Evolutionary conservation across 2,797 vertebrate genomes (phyloP).

Genomic region (Eidolon dupreanum): DNA sequence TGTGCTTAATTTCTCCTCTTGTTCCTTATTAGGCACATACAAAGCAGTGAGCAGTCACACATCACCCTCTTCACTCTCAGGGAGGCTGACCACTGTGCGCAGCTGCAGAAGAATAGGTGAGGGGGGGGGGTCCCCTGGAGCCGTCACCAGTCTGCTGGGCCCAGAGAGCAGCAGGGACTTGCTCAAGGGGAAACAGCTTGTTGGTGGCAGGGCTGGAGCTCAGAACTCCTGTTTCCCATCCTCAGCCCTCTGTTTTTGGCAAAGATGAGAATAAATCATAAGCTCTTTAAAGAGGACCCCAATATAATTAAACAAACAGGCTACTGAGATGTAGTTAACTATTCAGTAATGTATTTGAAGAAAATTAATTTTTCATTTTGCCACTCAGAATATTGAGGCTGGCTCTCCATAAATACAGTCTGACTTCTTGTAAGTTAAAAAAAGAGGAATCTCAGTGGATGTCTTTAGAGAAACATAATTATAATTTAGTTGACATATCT

Average conservation of each 20-base stretch:
- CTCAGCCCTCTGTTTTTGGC: not conserved
- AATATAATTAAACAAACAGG: constrained; percentile 47
- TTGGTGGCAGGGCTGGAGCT: not conserved
- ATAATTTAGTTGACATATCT: constrained; percentile 79
- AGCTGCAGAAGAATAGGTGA: not conserved
- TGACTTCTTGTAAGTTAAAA: constrained; percentile 62
- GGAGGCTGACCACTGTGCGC: not conserved
- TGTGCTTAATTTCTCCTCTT: not conserved
- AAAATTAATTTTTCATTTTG: constrained; percentile 77
- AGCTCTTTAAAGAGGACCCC: not conserved
- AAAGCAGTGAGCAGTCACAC: not conserved
- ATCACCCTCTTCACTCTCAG: not conserved
- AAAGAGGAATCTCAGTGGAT: constrained; percentile 55
- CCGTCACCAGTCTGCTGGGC: not conserved
- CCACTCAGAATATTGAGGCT: constrained; percentile 37
- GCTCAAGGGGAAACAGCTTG: not conserved
- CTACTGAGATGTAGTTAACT: constrained; percentile 57
- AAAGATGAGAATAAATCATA: constrained; percentile 2
- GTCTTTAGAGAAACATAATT: constrained; percentile 76
- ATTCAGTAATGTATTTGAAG: constrained; percentile 65
- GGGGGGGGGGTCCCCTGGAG: not conserved
- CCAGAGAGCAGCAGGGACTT: not conserved
- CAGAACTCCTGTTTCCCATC: not conserved
- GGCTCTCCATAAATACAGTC: constrained; percentile 56
- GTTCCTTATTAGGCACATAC: not conserved